Evolutionary conservation across 2,888 invertebrate genomes (phyloP).

Genomic region (Torymus auratus): DNA sequence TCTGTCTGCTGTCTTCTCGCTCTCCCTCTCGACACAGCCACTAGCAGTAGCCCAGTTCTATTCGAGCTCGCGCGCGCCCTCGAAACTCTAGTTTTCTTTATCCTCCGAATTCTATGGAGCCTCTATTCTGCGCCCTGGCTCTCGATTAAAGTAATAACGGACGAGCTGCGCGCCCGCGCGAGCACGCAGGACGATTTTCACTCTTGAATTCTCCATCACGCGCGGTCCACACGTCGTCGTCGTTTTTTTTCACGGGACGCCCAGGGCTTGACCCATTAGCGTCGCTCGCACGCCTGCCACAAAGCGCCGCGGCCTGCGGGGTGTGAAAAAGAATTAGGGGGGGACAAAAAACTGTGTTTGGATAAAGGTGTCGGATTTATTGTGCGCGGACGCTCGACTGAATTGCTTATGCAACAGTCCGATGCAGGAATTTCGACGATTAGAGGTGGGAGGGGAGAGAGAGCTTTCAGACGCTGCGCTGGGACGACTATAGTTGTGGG

Average conservation of each 20-base stretch:
- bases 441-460: neutral
- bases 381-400: neutral
- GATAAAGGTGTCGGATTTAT: no score
- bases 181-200: constrained; percentile 21
- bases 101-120: constrained; percentile 3
- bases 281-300: constrained; percentile 10
- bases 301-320: no score
- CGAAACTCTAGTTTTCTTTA: constrained; percentile 37
- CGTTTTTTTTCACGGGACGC: neutral
- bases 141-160: constrained; percentile 11
- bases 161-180: neutral
- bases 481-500: no score
- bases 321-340: no score
- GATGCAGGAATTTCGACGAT: neutral
- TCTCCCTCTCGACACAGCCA: neutral
- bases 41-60: constrained; percentile 24
- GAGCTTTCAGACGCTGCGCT: no score
- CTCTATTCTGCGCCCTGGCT: constrained; percentile 6
- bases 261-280: constrained; percentile 30
- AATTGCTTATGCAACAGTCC: neutral
- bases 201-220: constrained; percentile 23
- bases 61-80: neutral
- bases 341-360: no score
- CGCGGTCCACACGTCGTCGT: neutral
- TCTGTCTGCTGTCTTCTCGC: constrained; percentile 7